These are phyloP conservation scores for Catostomus latipinnis DNA, from an alignment of 2,797 vertebrate genomes.

Conservation along the genomic window DNA sequence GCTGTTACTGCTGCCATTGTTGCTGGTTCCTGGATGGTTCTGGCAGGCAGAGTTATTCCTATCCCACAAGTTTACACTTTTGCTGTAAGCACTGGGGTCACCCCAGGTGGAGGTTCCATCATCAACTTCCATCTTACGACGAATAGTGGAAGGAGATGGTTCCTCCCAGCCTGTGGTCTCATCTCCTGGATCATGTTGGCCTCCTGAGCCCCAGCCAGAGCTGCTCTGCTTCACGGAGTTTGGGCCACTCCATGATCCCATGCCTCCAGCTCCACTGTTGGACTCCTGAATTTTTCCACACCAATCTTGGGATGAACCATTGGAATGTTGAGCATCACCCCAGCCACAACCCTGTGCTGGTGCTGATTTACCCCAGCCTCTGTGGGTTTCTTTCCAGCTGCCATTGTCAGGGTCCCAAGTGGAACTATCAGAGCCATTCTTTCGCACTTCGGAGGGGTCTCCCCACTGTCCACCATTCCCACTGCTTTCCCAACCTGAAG, in stretches of 20 bases:
- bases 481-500: conserved; percentile 85
- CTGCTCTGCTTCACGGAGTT: conserved; percentile 88
- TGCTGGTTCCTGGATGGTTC: conserved; percentile 79
- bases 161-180: conserved; percentile 97
- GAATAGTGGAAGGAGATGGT: conserved; percentile 94
- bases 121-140: conserved; percentile 98
- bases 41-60: conserved; percentile 84
- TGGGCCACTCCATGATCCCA: conserved; percentile 88
- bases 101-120: conserved; percentile 99
- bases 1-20: conserved; percentile 72
- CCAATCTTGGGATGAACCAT: conserved; percentile 87
- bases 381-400: conserved; percentile 87
- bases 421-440: conserved; percentile 81
- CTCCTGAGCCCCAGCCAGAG: conserved; percentile 80
- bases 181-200: conserved; percentile 78
- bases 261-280: conserved; percentile 66
- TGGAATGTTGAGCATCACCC: conserved; percentile 83
- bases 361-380: conserved; percentile 71
- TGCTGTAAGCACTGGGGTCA: conserved; percentile 88
- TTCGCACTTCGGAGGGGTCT: conserved; percentile 87
- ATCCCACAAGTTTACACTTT: conserved; percentile 97
- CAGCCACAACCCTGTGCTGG: conserved; percentile 79
- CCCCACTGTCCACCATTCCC: conserved; percentile 84
- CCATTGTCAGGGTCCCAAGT: conserved; percentile 90
- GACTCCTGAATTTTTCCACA: conserved; percentile 88